Conservation (phyloP, 2,888 invertebrate genomes). For the Xanthia icteritia region DNA sequence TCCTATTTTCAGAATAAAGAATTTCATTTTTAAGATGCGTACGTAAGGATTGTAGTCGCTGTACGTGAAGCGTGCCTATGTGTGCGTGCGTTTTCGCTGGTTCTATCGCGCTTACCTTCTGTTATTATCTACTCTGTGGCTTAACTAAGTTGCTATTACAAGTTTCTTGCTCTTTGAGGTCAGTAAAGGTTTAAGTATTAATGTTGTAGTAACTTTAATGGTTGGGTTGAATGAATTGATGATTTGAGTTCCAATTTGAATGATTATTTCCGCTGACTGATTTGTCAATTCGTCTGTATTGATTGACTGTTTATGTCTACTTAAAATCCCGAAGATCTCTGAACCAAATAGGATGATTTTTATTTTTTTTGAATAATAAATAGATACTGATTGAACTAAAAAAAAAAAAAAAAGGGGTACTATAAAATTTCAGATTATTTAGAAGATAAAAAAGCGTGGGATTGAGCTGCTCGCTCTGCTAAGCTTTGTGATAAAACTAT, state of each 20-base stretch:
- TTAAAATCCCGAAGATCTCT: background rate
- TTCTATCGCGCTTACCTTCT: background rate
- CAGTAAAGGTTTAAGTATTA: constrained; percentile 45
- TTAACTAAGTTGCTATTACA: constrained; percentile 38
- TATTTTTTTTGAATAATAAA: background rate
- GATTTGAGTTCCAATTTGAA: constrained; percentile 40
- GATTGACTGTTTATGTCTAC: constrained; percentile 9
- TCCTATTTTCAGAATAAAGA: background rate
- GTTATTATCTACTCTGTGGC: background rate
- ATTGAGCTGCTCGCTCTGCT: no score
- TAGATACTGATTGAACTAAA: background rate
- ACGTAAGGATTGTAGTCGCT: background rate
- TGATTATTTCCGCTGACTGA: constrained; percentile 35
- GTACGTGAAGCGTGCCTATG: background rate
- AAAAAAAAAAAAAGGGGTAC: no score
- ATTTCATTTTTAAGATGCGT: background rate
- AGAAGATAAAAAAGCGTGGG: no score
- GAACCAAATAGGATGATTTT: background rate
- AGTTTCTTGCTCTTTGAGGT: constrained; percentile 51
- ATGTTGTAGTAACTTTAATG: constrained; percentile 37
- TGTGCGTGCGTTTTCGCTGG: background rate
- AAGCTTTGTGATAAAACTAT: no score
- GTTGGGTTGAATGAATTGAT: constrained; percentile 44
- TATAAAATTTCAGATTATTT: no score
- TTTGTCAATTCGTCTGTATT: constrained; percentile 42